Conservation (phyloP, 2,888 invertebrate genomes). For the Timandra comae region DNA sequence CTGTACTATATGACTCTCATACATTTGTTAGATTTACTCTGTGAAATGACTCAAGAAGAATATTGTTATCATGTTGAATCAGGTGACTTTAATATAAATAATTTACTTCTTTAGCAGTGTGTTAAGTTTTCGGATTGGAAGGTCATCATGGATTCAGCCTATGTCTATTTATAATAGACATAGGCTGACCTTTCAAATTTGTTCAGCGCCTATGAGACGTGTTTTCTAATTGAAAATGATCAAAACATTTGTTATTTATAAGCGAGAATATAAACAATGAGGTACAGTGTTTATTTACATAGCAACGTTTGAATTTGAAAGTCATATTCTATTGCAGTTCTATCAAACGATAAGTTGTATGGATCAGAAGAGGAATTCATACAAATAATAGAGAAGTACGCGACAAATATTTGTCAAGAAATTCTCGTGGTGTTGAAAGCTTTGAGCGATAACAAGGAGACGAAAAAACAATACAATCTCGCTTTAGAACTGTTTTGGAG, state of each 20-base stretch:
- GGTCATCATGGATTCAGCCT: too few relatives aligned
- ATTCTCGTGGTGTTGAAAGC: constrained; percentile 82
- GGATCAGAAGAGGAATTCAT: constrained; percentile 93
- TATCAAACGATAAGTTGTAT: constrained; percentile 95
- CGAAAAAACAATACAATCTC: constrained; percentile 82
- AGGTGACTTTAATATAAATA: constrained; percentile 74
- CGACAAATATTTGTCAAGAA: constrained; percentile 86
- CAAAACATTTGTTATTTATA: too few relatives aligned
- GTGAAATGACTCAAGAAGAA: constrained; percentile 86
- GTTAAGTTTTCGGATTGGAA: too few relatives aligned
- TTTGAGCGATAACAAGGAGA: constrained; percentile 80
- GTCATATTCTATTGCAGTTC: constrained; percentile 77
- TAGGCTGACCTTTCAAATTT: too few relatives aligned
- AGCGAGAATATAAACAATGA: too few relatives aligned
- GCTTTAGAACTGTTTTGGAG: constrained; percentile 85
- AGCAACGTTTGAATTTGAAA: too few relatives aligned
- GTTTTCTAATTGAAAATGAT: too few relatives aligned
- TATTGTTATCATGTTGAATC: constrained; percentile 92
- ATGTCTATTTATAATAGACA: too few relatives aligned
- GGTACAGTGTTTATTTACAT: too few relatives aligned
- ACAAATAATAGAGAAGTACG: constrained; percentile 85
- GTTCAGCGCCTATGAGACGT: too few relatives aligned
- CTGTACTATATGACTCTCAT: constrained; percentile 83
- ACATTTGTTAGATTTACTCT: constrained; percentile 85
- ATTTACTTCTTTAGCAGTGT: too few relatives aligned